phyloP scores from a whole-genome alignment of 2,113 vertebrate species.

The Neodontobutis hainanensis region DNA sequence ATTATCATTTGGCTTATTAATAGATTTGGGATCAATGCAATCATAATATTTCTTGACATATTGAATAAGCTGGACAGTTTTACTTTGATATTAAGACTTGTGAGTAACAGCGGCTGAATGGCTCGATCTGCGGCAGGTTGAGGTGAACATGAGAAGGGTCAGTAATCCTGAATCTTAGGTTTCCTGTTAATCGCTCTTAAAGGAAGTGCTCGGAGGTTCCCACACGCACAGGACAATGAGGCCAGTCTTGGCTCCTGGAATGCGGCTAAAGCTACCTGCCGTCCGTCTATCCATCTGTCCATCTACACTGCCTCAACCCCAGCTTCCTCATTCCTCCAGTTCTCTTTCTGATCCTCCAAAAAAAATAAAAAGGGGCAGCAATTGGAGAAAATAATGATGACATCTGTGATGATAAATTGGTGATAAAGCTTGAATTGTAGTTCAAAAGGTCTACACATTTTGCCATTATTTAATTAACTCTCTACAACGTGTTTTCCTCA shows the following conservation, averaged over 20 bases:
- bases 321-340: conserved; percentile 15
- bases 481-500: too few species aligned
- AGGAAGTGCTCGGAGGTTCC: conserved; percentile 67
- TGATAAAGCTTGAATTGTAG: too few species aligned
- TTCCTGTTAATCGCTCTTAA: conserved; percentile 69
- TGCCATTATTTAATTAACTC: too few species aligned
- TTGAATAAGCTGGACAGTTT: too few species aligned
- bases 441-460: too few species aligned
- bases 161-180: conserved; percentile 61
- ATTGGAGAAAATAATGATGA: too few species aligned
- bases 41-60: too few species aligned
- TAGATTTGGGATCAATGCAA: too few species aligned
- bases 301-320: conserved; percentile 29
- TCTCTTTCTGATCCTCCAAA: conserved; percentile 2
- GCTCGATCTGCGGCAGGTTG: conserved; percentile 47
- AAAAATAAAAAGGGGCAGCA: too few species aligned
- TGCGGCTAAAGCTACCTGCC: conserved; percentile 45
- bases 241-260: conserved; percentile 59
- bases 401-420: too few species aligned
- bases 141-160: conserved; percentile 67
- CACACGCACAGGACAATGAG: conserved; percentile 66
- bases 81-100: not conserved
- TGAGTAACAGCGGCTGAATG: conserved; percentile 24
- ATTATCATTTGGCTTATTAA: too few species aligned
- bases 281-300: conserved; percentile 33